These are phyloP conservation scores for Nephila pilipes DNA, from an alignment of 1,140 invertebrate genomes.

Conservation along the genomic window DNA sequence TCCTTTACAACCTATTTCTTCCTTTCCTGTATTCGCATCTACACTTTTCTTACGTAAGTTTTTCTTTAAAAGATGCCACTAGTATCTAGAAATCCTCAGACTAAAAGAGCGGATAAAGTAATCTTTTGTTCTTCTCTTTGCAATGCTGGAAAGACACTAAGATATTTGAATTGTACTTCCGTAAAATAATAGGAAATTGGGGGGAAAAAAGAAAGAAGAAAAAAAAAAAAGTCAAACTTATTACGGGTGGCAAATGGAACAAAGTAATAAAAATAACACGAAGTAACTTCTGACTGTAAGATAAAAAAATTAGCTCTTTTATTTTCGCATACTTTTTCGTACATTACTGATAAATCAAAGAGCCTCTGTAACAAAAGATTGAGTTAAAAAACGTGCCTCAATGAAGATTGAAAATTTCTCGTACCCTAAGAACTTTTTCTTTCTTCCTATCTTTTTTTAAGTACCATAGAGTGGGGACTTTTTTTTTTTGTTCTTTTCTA, in stretches of 20 bases:
- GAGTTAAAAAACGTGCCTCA: slow-evolving; percentile 48
- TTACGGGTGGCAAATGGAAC: neutral
- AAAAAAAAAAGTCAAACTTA: neutral
- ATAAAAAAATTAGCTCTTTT: slow-evolving; percentile 42
- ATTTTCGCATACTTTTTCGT: slow-evolving; percentile 50
- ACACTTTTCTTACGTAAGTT: no score
- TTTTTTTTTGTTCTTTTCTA: neutral
- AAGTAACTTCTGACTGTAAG: slow-evolving; percentile 53
- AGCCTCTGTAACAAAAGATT: slow-evolving; percentile 33
- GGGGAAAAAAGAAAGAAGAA: neutral
- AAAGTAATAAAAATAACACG: slow-evolving; percentile 46
- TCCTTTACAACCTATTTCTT: no score
- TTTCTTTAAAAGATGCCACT: no score
- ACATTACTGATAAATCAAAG: slow-evolving; percentile 53
- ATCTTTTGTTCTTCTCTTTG: neutral
- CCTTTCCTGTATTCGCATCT: no score
- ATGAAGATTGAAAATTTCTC: slow-evolving; percentile 48
- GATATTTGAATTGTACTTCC: slow-evolving; percentile 10
- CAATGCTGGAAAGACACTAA: neutral
- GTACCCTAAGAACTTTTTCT: slow-evolving; percentile 28
- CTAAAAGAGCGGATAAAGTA: neutral
- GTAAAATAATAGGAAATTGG: no score
- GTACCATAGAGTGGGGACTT: neutral
- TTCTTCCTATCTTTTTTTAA: neutral
- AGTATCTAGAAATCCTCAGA: no score